Evolutionary conservation across 2,797 vertebrate species (phyloP), one percentile per base, ranked within the genome.

Genomic region (Silurus lanzhouensis): DNA sequence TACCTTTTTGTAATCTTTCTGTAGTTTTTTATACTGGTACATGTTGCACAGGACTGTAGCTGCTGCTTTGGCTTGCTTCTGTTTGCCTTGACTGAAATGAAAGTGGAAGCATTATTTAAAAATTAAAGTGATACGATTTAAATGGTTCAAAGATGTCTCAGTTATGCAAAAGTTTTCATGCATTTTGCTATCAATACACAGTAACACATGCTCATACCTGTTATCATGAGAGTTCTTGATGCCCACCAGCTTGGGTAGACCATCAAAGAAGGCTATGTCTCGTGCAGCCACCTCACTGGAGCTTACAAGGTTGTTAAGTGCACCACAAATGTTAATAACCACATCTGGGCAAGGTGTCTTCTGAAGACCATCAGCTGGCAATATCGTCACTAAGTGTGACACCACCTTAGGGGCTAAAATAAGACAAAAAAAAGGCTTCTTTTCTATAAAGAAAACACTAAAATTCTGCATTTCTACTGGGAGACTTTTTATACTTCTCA

Each of bases 21-120:
- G 97, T 78, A 99, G 95, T 91, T 98, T 98, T 94, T 91, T 97
- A 95, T 99, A 99, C 85, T 97, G 96, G 95, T 95, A 99, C 96
- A 99, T 97, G 93, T 99, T 99, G 91, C 89, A 92, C 88, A 99
- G 92, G 82, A 99, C 97, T 38, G 97, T 99, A 76, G 94, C 88
- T 0, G 97, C 97, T 0, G 97, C 96, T 77, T 94, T 93, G 81
- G 95, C 92, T 55, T 96, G 94, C 92, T 96, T 97, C 72, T 92
- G 84, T 0, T 91, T 95, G 27, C 85, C 92, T 0, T 93, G 3
- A 83, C 98, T 99, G 72, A 15, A 89, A 79, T 76, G 31, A 55
- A 58, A 5, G 68, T 2, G 52, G 38, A 61, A 38, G 2, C 25
- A 60, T 31, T 19, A 75, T 46, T 25, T 57, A 57, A 48, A 0